Evolutionary conservation across 2,113 vertebrate genomes (phyloP).

Genomic region (Tringa solitaria): DNA sequence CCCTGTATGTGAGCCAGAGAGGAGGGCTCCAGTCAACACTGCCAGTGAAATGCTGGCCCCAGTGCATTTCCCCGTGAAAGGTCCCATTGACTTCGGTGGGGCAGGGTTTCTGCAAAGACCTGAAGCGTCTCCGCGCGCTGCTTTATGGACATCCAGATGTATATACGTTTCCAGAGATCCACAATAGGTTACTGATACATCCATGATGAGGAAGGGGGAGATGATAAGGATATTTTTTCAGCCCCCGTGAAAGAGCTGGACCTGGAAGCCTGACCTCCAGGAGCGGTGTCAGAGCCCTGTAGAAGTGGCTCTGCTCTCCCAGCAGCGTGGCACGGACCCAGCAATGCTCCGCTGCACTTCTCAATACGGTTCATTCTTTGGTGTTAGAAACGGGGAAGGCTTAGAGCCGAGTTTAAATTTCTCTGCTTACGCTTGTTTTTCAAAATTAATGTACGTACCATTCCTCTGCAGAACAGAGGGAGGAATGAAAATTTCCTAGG

Average conservation of each 20-base stretch:
- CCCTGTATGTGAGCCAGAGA: background rate
- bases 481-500: conserved; percentile 58
- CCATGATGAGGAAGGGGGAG: background rate
- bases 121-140: background rate
- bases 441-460: conserved; percentile 38
- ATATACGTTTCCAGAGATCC: background rate
- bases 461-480: conserved; percentile 53
- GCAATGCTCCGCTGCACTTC: background rate
- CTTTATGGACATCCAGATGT: background rate
- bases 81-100: background rate
- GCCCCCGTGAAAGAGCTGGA: background rate
- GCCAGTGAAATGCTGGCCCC: background rate
- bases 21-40: background rate
- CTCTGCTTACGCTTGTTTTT: conserved; percentile 38
- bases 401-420: conserved; percentile 8
- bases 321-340: background rate
- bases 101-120: background rate
- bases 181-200: background rate
- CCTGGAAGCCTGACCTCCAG: background rate
- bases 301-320: background rate
- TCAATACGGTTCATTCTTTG: background rate
- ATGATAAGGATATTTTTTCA: background rate
- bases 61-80: background rate
- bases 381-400: background rate
- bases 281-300: background rate